Base-by-base conservation (phyloP, 2,113 vertebrate species). In the Paradisaea rubra region DNA sequence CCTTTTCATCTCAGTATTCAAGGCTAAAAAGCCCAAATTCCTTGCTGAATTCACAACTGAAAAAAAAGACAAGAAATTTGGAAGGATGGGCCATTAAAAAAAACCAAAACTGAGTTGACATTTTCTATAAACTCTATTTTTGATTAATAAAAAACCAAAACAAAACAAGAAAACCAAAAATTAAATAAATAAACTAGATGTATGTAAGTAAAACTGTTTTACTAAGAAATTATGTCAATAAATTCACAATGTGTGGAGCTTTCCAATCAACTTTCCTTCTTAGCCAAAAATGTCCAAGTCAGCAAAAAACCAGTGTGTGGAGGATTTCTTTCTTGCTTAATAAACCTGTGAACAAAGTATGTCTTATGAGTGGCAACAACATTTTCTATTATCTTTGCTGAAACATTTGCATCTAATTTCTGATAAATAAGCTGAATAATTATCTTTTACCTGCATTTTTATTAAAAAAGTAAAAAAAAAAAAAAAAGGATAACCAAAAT, bases 31-130 rank as follows among this genome's bases (percentile, higher is more conserved):
- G 18, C 3, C 13, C 35, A 33, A 60, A 23, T 35, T 86, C 15
- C 35, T 66, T 33, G 15, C 10, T 35, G 39, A 74, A 37, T 37
- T 37, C 10, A 37, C 37, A 37, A 60, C 23, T 37, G 4, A 65
- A 66, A 83, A 69, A 41, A 45, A 30, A 35, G 9, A 20, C 11
- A 78, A 44, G 6, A 33, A 33, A 52, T 39, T 13, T 59, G 5
- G 12, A 10, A 66, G 7, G 19, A 42, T 10, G 7, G 4, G 6
- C 5, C 5, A 10, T 37, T 50, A 0, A 35, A 71, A 42, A 9
- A 41, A 27, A 21, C 17, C 49, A 64, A 19, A 1, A 25, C 45
- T 9, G 8, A 42, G 6, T 2, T 27, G 3, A 3, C 0, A 45
- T 63, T 86, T 89, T 70, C 19, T 6, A 47, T 17, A 49, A 73